Evolutionary conservation across 2,888 invertebrate species (phyloP), one percentile per base, ranked within the genome.

Genomic region (Halictus ligatus): DNA sequence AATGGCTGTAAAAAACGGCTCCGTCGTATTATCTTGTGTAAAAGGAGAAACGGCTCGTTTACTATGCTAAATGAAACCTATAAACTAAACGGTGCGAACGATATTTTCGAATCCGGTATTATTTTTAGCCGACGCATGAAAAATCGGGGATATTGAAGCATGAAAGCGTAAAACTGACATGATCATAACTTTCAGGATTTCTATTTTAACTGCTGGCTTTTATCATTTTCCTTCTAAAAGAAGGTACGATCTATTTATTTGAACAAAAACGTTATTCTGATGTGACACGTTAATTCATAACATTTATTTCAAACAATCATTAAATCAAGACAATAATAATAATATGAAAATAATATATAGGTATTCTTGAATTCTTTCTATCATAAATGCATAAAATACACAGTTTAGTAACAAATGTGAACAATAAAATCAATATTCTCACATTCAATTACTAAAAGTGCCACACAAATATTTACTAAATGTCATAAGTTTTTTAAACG

Each of bases 1-100:
- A n/a, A 4, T 58, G n/a, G 58, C 5, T n/a, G 5, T 58, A 58
- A n/a, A 10, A 58, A 12, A 12, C 1, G 21, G 10, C n/a, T 3
- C 12, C n/a, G 58, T 58, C n/a, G 12, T n/a, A 58, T 10, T 58
- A n/a, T 58, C 58, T 58, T n/a, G 58, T n/a, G n/a, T 58, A n/a
- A 58, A 58, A n/a, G n/a, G 58, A 3, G n/a, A 12, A 58, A n/a
- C n/a, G 58, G 58, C 12, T 12, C 58, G 12, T 58, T 58, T n/a
- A n/a, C n/a, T n/a, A n/a, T 58, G 58, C 12, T 58, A n/a, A 58
- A 58, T 58, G 58, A 58, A 58, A n/a, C 10, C 58, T 58, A 58
- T 58, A 58, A 58, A 58, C 58, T 58, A 58, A 58, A 58, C n/a
- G n/a, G 58, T 58, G 58, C n/a, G n/a, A 58, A 58, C 58, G 58